A percentile compares a stretch with the other conserved stretches of the same genome.
Conservation (phyloP, 2,888 invertebrate genomes). For the Drosophila prostipennis region DNA sequence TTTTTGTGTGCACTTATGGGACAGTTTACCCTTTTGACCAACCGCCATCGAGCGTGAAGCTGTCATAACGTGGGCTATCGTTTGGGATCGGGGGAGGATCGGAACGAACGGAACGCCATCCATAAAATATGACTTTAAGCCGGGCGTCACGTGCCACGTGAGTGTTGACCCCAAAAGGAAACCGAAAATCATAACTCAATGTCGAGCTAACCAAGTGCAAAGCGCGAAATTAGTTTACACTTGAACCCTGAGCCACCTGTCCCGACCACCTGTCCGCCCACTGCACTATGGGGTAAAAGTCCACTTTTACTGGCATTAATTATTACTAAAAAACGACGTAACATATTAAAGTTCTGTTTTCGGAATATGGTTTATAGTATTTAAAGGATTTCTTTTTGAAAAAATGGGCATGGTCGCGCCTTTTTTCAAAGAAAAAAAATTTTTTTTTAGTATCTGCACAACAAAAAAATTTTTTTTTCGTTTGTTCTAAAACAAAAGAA, state of each 20-base stretch:
- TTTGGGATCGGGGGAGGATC: neutral
- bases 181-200: constrained; percentile 63
- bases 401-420: too few species aligned
- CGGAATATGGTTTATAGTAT: too few species aligned
- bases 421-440: too few species aligned
- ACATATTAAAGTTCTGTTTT: too few species aligned
- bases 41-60: constrained; percentile 34
- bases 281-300: too few species aligned
- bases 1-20: too few species aligned
- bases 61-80: constrained; percentile 21
- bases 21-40: constrained; percentile 19
- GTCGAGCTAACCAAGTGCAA: constrained; percentile 53
- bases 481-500: too few species aligned
- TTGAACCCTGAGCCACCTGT: constrained; percentile 49
- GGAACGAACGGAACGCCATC: constrained; percentile 2
- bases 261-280: constrained; percentile 3
- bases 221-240: constrained; percentile 67
- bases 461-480: too few species aligned
- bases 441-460: too few species aligned
- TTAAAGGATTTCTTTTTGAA: too few species aligned
- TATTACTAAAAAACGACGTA: too few species aligned
- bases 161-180: constrained; percentile 36
- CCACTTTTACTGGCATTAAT: too few species aligned
- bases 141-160: constrained; percentile 30
- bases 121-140: constrained; percentile 38